These are phyloP conservation scores for Zeugodacus cucurbitae DNA, from an alignment of 1,140 invertebrate genomes.

Conservation along the genomic window DNA sequence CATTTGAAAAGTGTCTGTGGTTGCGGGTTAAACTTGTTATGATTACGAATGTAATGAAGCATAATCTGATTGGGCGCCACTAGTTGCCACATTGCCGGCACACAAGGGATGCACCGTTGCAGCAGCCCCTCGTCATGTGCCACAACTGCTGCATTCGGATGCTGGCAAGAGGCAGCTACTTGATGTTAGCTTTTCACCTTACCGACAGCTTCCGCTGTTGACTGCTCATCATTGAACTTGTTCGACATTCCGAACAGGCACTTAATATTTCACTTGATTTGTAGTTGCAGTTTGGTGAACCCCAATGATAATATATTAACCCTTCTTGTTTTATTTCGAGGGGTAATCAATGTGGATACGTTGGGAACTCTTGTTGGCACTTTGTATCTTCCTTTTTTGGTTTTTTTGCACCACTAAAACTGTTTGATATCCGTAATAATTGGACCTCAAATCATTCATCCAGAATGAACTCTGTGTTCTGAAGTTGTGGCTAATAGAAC, in stretches of 20 bases:
- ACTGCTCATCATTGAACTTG: not conserved
- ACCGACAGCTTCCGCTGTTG: not conserved
- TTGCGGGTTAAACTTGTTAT: slow-evolving; percentile 23
- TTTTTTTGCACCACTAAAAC: too few relatives aligned
- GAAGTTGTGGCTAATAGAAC: too few relatives aligned
- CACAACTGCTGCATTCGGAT: not conserved
- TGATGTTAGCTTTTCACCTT: not conserved
- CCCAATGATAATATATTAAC: too few relatives aligned
- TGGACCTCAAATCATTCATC: too few relatives aligned
- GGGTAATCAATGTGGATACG: not conserved
- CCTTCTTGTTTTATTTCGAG: too few relatives aligned
- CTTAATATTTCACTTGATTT: not conserved
- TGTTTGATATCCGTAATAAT: too few relatives aligned
- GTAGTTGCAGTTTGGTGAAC: not conserved
- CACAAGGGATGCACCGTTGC: not conserved
- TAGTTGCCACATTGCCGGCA: not conserved
- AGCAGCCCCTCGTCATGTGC: not conserved
- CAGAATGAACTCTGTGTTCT: too few relatives aligned
- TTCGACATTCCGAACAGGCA: not conserved
- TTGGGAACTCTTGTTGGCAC: not conserved
- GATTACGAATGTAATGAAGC: slow-evolving; percentile 21
- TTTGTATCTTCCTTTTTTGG: too few relatives aligned
- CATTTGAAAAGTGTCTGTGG: not conserved
- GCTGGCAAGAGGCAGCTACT: not conserved
- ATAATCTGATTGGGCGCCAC: slow-evolving; percentile 3